Conservation (phyloP, 2,797 vertebrate species). For the Sebastes reedi region DNA sequence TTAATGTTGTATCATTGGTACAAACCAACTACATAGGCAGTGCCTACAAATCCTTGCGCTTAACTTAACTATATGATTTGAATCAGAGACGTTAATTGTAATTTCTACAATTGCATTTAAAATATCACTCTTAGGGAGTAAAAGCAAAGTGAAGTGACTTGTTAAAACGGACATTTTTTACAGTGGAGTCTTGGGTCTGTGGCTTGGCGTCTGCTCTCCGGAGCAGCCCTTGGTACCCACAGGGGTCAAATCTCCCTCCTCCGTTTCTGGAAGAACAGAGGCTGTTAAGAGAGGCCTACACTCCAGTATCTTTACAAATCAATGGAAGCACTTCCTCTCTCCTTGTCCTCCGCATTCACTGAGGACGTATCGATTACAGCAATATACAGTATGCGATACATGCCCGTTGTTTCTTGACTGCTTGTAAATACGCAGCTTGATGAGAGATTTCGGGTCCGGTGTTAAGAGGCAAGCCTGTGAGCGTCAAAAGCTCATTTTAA, state of each 20-base stretch:
- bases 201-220: constrained; percentile 66
- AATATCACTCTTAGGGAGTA: neutral
- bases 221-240: constrained; percentile 70
- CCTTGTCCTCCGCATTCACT: constrained; percentile 57
- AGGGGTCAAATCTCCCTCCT: constrained; percentile 72
- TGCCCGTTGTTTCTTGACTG: constrained; percentile 31
- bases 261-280: constrained; percentile 63
- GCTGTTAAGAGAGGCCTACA: constrained; percentile 55
- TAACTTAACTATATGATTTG: neutral
- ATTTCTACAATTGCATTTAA: neutral
- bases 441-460: constrained; percentile 21
- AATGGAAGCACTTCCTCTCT: constrained; percentile 68
- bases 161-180: constrained; percentile 46
- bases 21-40: neutral
- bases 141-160: neutral
- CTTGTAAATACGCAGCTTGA: constrained; percentile 50
- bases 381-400: constrained; percentile 2
- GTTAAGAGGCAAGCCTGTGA: neutral
- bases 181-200: constrained; percentile 61
- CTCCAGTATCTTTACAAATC: constrained; percentile 66
- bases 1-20: neutral
- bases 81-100: neutral
- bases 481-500: constrained; percentile 31
- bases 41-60: neutral
- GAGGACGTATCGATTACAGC: constrained; percentile 52